phyloP scores from a whole-genome alignment of 1,140 invertebrate species.

The Caenorhabditis tropicalis region DNA sequence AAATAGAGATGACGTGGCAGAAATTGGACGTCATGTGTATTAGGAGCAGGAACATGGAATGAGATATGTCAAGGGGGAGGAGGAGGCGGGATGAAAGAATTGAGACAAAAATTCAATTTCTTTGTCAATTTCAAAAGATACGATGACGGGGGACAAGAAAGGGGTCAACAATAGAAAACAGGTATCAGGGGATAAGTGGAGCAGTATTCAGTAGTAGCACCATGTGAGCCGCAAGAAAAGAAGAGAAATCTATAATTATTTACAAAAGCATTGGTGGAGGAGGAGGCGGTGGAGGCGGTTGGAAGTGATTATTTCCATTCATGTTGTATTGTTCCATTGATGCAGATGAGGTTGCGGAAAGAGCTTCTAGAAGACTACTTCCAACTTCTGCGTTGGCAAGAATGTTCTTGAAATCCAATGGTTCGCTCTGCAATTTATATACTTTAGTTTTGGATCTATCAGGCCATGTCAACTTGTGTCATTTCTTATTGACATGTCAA shows the following conservation, averaged over 20 bases:
- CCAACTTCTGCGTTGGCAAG: neutral
- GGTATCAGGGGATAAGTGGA: neutral
- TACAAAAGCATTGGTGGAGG: conserved; percentile 5
- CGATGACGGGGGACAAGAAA: neutral
- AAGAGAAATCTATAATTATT: neutral
- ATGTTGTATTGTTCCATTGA: neutral
- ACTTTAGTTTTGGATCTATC: too few species aligned
- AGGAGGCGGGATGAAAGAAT: too few species aligned
- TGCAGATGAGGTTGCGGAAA: neutral
- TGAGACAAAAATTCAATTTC: conserved; percentile 1
- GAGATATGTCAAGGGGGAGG: conserved; percentile 9
- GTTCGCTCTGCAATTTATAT: neutral
- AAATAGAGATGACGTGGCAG: conserved; percentile 25
- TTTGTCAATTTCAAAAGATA: neutral
- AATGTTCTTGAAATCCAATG: conserved; percentile 1
- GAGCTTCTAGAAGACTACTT: neutral
- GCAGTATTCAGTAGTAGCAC: neutral
- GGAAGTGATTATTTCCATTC: neutral
- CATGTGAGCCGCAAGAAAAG: too few species aligned
- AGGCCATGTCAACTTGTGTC: too few species aligned
- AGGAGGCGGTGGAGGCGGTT: neutral
- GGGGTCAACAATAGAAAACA: too few species aligned
- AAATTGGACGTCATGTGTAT: conserved; percentile 18
- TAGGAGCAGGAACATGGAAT: conserved; percentile 17
- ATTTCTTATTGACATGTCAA: too few species aligned